phyloP scores from a whole-genome alignment of 2,888 invertebrate genomes.

The Sicus ferrugineus region DNA sequence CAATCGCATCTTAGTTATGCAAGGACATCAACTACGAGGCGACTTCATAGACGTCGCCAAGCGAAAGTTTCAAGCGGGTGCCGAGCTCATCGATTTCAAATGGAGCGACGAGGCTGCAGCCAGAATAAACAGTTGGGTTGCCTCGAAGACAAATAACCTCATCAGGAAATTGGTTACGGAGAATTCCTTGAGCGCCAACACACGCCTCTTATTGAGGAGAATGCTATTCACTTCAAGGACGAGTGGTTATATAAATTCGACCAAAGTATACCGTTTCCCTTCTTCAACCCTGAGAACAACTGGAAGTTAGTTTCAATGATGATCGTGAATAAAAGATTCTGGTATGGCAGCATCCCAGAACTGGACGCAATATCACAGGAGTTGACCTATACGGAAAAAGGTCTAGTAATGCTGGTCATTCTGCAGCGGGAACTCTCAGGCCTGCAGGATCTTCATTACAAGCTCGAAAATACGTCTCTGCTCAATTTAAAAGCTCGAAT shows the following conservation, averaged over 20 bases:
- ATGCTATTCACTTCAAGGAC: conserved; percentile 87
- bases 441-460: conserved; percentile 70
- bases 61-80: conserved; percentile 72
- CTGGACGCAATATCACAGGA: conserved; percentile 66
- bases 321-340: conserved; percentile 64
- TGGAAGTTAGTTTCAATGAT: conserved; percentile 73
- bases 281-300: conserved; percentile 66
- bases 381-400: conserved; percentile 74
- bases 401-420: conserved; percentile 78
- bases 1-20: conserved; percentile 76
- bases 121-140: conserved; percentile 83
- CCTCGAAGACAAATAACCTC: conserved; percentile 79
- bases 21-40: conserved; percentile 68
- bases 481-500: not conserved
- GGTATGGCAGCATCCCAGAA: conserved; percentile 48
- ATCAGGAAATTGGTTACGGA: conserved; percentile 78
- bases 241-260: conserved; percentile 77
- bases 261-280: conserved; percentile 73
- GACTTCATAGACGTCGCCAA: conserved; percentile 69
- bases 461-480: conserved; percentile 69
- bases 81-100: conserved; percentile 72
- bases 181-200: conserved; percentile 66
- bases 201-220: conserved; percentile 80
- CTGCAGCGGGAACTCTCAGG: conserved; percentile 77
- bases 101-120: conserved; percentile 65